Evolutionary conservation across 2,888 invertebrate species (phyloP), one percentile per base, ranked within the genome.

Genomic region (Cosmorhoe ocellata): DNA sequence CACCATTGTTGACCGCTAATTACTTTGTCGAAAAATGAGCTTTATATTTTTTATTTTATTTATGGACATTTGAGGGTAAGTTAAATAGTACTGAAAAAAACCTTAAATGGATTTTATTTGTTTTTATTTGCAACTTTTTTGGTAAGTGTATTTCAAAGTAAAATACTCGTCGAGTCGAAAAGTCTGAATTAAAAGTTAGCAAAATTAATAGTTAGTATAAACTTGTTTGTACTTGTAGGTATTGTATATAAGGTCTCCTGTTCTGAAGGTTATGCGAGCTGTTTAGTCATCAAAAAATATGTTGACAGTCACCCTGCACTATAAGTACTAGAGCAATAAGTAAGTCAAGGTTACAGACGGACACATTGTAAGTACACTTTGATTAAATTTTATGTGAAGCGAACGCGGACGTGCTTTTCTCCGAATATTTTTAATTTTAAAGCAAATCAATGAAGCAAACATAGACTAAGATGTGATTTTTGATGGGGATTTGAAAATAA

Each of bases 1-100:
- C 64, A 74, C 55, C 61, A 64, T 57, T 61, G 63, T 63, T 64
- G 61, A 74, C 73, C 71, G 60, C 69, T 71, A 67, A 63, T 41
- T 60, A 54, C 55, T 50, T 53, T 58, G 59, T 59, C 56, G 56
- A 63, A 66, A 60, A 56, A 52, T 56, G 46, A 59, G 44, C 51
- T 39, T 54, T 44, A 46, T 40, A 47, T 31, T 39, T 31, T 30
- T 50, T 57, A 50, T 53, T 41, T 40, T 1, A n/a, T 18, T 37
- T 8, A 18, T 39, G 11, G 40, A 41, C 18, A 26, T 32, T 41
- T 24, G 32, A 18, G 4, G 18, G 18, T 33, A 22, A 12, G 24
- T 18, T 10, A 34, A 34, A 34, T 44, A 30, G 30, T 26, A 31
- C 26, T 9, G 9, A 13, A 36, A 24, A 9, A 8, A 5, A 3